These are phyloP conservation scores for Sipha flava DNA, from an alignment of 1,140 invertebrate species.

Conservation along the genomic window DNA sequence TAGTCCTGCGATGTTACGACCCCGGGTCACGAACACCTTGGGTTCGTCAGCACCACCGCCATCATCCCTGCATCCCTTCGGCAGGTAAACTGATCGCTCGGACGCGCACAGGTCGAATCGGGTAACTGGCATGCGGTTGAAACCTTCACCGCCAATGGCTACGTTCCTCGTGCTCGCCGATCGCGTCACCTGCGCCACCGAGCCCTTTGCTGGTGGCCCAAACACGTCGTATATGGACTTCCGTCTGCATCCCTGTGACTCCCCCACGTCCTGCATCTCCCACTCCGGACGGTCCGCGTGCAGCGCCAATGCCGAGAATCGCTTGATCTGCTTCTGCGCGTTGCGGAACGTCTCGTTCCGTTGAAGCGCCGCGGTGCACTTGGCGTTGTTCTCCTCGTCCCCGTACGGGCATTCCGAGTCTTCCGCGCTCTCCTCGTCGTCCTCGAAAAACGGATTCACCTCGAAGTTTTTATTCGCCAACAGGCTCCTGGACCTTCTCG, in stretches of 20 bases:
- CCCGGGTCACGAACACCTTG: conserved; percentile 48
- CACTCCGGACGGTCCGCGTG: conserved; percentile 40
- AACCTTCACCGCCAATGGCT: no score
- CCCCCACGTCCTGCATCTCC: conserved; percentile 39
- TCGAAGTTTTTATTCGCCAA: conserved; percentile 43
- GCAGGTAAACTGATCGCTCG: conserved; percentile 15
- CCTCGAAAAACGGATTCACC: conserved; percentile 50
- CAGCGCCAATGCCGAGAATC: conserved; percentile 47
- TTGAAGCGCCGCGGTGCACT: background rate
- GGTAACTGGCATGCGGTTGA: conserved; percentile 5
- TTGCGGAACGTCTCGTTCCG: conserved; percentile 48
- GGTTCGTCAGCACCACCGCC: background rate
- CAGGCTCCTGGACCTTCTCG: conserved; percentile 50
- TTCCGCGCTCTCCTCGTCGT: conserved; percentile 58
- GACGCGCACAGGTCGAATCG: conserved; percentile 25
- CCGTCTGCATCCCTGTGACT: conserved; percentile 37
- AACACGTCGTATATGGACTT: conserved; percentile 19
- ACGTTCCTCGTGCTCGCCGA: conserved; percentile 34
- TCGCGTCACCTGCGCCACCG: conserved; percentile 34
- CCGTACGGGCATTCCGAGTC: conserved; percentile 49
- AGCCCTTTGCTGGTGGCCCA: background rate
- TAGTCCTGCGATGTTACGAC: conserved; percentile 52
- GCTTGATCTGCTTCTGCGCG: conserved; percentile 43
- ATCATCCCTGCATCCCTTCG: background rate
- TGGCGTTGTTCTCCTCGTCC: background rate